Percentiles rank a stretch among this genome's conserved stretches.
phyloP scores from a whole-genome alignment of 2,113 vertebrate species.

The Gnathonemus echidnorhynchus region DNA sequence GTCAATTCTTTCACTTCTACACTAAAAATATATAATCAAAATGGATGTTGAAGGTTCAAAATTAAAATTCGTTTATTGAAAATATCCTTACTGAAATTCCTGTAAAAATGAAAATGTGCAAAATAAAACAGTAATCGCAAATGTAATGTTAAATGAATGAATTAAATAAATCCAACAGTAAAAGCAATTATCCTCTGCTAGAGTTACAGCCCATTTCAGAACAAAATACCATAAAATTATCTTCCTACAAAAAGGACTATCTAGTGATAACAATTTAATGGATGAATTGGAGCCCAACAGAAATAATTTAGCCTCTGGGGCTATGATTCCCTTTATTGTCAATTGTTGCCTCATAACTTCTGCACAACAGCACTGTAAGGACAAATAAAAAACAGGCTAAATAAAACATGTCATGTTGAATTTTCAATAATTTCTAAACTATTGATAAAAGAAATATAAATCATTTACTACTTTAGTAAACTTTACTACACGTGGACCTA shows the following conservation, averaged over 20 bases:
- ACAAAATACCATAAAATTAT: slow-evolving; percentile 6
- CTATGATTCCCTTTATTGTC: slow-evolving; percentile 82
- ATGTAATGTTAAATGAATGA: not conserved
- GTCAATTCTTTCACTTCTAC: not conserved
- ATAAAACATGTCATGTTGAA: not conserved
- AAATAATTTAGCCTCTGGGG: slow-evolving; percentile 97
- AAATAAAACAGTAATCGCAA: not conserved
- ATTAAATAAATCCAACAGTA: slow-evolving; percentile 10
- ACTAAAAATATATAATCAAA: not conserved
- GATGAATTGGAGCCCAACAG: slow-evolving; percentile 94
- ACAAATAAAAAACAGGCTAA: not conserved
- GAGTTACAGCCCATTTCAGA: slow-evolving; percentile 9
- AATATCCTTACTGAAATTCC: not conserved
- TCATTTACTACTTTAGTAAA: not conserved
- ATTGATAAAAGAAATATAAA: not conserved
- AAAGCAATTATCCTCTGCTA: slow-evolving; percentile 1
- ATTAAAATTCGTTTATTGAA: not conserved
- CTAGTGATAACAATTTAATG: slow-evolving; percentile 83
- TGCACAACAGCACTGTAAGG: slow-evolving; percentile 31
- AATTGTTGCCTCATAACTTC: slow-evolving; percentile 76
- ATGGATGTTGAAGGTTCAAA: not conserved
- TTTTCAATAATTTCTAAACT: not conserved
- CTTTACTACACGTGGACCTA: not conserved
- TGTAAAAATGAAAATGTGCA: not conserved
- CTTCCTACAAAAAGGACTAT: slow-evolving; percentile 35